Evolutionary conservation across 2,888 invertebrate species (phyloP), one percentile per base, ranked within the genome.

Genomic region (Campoplex capitator): DNA sequence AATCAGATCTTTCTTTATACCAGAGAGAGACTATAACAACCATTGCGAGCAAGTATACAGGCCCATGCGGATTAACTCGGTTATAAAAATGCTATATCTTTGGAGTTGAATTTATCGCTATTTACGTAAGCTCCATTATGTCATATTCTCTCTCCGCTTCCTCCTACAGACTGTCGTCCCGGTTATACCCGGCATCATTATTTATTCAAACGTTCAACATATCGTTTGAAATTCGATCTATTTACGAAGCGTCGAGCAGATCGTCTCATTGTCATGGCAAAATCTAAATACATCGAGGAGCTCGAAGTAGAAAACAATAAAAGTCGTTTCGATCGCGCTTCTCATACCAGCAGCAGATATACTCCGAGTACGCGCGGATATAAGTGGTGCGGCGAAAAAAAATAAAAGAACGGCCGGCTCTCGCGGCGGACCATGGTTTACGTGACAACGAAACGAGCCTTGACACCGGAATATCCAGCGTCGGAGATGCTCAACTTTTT

Each of bases 1-100:
- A 84, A 86, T 86, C 86, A 84, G 86, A 86, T 86, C 86, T 83
- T 84, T 86, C 86, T 83, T 84, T 77, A 56, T 78, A 76, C 71
- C 67, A 74, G 74, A 81, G 84, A 86, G 81, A 23, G 23, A 23
- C 23, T 23, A 23, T 84, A 86, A 86, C 86, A 76, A 86, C 84
- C 84, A 77, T 48, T 32, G 28, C 76, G 58, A 51, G 62, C 23
- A 67, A 58, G 65, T 67, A 45, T 67, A 45, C 54, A 68, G 38
- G 67, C 51, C 74, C 42, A 38, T 9, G 35, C 58, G 80, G 73
- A 81, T 80, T 84, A 78, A 84, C 86, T 81, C 32, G 51, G 68
- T n/a, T 23, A 48, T 18, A 74, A 54, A 58, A 79, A 38, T 48
- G 32, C n/a, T 9, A 18, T 48, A 38, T 67, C 9, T 70, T 74